Conservation (phyloP, 2,113 vertebrate species). For the Zeus faber region DNA sequence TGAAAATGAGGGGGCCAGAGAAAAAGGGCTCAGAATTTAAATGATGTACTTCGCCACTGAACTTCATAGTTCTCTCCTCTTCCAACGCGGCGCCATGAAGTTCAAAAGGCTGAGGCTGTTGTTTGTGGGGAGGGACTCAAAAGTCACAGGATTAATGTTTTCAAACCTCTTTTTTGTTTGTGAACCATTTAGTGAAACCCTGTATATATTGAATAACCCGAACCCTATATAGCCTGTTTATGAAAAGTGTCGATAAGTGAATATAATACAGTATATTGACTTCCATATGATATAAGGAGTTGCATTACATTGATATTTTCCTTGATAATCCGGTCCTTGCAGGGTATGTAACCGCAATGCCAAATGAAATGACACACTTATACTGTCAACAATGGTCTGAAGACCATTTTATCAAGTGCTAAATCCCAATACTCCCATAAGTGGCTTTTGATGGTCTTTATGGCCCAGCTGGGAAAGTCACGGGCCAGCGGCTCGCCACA, state of each 20-base stretch:
- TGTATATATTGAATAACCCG: no score
- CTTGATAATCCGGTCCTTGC: background rate
- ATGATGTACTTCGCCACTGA: background rate
- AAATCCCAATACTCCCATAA: slow-evolving; percentile 38
- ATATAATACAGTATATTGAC: no score
- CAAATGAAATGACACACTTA: background rate
- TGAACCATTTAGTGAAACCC: no score
- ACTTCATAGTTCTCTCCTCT: background rate
- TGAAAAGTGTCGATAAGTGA: no score
- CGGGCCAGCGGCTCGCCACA: slow-evolving; percentile 56
- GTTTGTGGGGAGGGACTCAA: background rate
- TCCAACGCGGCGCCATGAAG: background rate
- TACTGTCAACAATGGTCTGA: slow-evolving; percentile 33
- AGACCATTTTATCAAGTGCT: slow-evolving; percentile 48
- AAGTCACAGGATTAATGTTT: background rate
- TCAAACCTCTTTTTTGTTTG: no score
- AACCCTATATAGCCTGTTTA: no score
- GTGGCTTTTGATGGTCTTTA: slow-evolving; percentile 40
- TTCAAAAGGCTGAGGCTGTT: background rate
- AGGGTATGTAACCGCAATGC: background rate
- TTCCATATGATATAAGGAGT: no score
- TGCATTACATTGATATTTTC: no score
- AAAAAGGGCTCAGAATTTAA: background rate
- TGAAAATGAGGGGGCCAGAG: background rate
- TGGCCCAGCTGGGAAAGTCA: slow-evolving; percentile 68